These are phyloP conservation scores for Heliconius hortense DNA, from an alignment of 2,888 invertebrate genomes.

Conservation along the genomic window DNA sequence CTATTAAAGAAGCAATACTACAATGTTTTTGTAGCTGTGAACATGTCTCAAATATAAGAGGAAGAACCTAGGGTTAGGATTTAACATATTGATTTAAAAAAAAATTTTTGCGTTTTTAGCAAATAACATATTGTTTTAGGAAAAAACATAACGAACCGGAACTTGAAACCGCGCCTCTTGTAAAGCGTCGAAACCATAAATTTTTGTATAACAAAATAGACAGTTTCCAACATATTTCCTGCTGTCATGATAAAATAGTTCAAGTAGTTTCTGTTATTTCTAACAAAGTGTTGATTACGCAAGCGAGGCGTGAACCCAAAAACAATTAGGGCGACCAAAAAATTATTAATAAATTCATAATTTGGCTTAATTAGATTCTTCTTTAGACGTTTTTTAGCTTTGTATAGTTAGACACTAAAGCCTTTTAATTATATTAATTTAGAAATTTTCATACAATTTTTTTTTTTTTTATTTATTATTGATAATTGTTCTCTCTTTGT, in stretches of 20 bases:
- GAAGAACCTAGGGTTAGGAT: too few relatives aligned
- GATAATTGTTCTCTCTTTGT: neutral
- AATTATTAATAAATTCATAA: conserved; percentile 35
- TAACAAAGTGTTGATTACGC: conserved; percentile 15
- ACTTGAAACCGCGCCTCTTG: too few relatives aligned
- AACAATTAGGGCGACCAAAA: conserved; percentile 29
- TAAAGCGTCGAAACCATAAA: too few relatives aligned
- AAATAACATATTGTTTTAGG: too few relatives aligned
- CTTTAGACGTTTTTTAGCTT: conserved; percentile 15
- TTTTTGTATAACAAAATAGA: too few relatives aligned
- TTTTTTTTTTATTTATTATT: neutral
- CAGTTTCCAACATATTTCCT: neutral
- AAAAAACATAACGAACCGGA: too few relatives aligned
- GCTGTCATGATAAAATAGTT: neutral
- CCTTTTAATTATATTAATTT: neutral
- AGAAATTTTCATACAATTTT: neutral
- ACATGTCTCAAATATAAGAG: too few relatives aligned
- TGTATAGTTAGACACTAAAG: conserved; percentile 23
- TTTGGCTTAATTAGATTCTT: conserved; percentile 35
- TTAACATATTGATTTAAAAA: too few relatives aligned
- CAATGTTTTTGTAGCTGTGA: too few relatives aligned
- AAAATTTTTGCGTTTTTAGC: too few relatives aligned
- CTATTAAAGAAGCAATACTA: too few relatives aligned
- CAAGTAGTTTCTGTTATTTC: conserved; percentile 6
- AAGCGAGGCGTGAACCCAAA: conserved; percentile 24